Percentiles rank a stretch among this genome's conserved stretches.
These are phyloP conservation scores for Polymixis lichenea DNA, from an alignment of 2,888 invertebrate species.

Conservation along the genomic window DNA sequence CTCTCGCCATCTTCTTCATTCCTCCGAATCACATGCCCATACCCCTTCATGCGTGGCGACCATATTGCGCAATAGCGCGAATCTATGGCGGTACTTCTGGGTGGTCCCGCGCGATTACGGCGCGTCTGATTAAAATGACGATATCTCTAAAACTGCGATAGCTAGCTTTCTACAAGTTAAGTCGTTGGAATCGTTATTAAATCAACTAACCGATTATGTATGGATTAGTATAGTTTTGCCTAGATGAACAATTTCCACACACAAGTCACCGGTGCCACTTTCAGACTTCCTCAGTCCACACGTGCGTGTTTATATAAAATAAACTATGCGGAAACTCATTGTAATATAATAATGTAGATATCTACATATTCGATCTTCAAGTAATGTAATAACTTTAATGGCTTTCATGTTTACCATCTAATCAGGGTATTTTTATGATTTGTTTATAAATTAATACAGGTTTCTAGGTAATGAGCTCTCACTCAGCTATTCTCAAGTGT, in stretches of 20 bases:
- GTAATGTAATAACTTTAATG: conserved; percentile 30
- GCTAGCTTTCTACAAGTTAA: too few relatives aligned
- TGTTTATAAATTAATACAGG: background rate
- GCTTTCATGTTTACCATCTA: conserved; percentile 13
- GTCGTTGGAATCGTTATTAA: too few relatives aligned
- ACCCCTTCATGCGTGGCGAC: too few relatives aligned
- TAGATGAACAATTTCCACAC: background rate
- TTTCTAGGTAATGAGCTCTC: background rate
- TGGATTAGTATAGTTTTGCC: too few relatives aligned
- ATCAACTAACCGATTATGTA: too few relatives aligned
- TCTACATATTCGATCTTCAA: background rate
- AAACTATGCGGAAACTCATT: background rate
- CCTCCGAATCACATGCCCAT: background rate
- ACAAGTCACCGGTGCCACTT: background rate
- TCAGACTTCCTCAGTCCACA: background rate
- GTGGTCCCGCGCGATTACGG: too few relatives aligned
- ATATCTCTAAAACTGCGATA: too few relatives aligned
- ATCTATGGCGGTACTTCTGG: too few relatives aligned
- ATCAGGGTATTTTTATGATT: conserved; percentile 1
- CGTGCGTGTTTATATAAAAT: background rate
- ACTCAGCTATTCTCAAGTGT: background rate
- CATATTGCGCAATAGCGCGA: too few relatives aligned
- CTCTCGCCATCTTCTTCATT: background rate
- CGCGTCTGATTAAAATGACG: too few relatives aligned
- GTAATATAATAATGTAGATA: background rate